Percentiles rank a stretch among this genome's conserved stretches.
These are phyloP conservation scores for Chunga burmeisteri DNA, from an alignment of 2,113 vertebrate genomes.

Conservation along the genomic window DNA sequence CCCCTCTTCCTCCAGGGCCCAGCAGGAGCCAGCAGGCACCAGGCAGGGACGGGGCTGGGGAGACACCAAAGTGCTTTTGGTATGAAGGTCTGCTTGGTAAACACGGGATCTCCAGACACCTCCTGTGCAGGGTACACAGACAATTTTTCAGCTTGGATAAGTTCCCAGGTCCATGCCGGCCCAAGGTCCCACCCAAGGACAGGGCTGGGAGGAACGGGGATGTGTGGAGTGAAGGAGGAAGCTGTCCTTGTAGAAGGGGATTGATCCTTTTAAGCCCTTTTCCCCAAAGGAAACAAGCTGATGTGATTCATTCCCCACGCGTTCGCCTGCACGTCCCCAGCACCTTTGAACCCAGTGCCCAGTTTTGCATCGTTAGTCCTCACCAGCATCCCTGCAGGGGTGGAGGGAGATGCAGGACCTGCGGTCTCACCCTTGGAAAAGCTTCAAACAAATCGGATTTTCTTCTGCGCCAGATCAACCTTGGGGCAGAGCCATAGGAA, in stretches of 20 bases:
- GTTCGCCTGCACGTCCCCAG: fast-evolving
- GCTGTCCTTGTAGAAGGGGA: not conserved
- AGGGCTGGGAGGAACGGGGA: not conserved
- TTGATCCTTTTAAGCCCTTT: not conserved
- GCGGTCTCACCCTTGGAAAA: not conserved
- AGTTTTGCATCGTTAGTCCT: not conserved
- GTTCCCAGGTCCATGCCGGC: not conserved
- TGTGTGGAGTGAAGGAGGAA: not conserved
- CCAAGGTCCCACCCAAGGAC: not conserved
- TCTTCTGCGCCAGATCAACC: not conserved
- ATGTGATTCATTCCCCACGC: not conserved
- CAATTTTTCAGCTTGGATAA: not conserved
- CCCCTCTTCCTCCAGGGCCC: not conserved
- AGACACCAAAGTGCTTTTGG: not conserved
- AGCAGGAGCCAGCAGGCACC: not conserved
- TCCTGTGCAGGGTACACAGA: not conserved
- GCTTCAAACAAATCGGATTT: not conserved
- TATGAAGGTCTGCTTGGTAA: not conserved
- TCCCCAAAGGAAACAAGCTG: not conserved
- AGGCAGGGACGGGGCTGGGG: not conserved
- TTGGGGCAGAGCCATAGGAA: not conserved
- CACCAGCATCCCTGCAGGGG: not conserved
- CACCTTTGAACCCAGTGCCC: not conserved
- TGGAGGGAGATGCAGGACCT: fast-evolving
- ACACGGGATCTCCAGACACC: not conserved